Base-by-base conservation (phyloP, 2,113 vertebrate genomes). In the Paraplagusia blochii region DNA sequence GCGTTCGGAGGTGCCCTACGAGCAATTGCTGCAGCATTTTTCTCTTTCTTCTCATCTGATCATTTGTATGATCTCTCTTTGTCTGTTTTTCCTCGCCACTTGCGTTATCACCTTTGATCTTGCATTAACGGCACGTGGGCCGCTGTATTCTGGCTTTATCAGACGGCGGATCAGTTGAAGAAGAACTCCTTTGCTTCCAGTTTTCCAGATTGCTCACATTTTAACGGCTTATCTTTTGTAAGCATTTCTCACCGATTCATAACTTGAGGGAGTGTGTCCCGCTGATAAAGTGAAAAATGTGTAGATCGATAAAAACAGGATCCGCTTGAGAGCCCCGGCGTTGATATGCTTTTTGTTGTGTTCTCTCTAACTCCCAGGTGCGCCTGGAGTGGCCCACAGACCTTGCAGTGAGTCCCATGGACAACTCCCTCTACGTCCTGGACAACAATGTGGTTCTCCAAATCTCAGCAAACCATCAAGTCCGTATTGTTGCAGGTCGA, bases 331-430 rank as follows among this genome's bases (percentile, higher is more conserved):
- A 66, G 44, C 62, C 46, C 22, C 14, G 19, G 46, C 44, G 49
- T 55, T 76, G 40, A 72, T 69, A 51, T 69, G 22, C 22, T 29
- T 62, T 40, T 36, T 51, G 2, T 9, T 65, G 17, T 78, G 36
- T 64, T 33, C 55, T 44, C 49, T 43, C 43, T 29, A 29, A 29
- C 56, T 81, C 1, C 44, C 67, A 95, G 97, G 95, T 99, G 49
- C 97, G 95, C 64, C 87, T 99, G 1, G 97, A 99, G 70, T 99
- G 97, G 97, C 97, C 97, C 29, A 99, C 97, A 0, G 95, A 96
- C 81, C 89, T 99, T 67, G 92, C 96, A 0, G 92, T 98, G 74
- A 99, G 92, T 75, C 97, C 97, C 0, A 93, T 99, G 95, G 96
- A 99, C 71, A 99, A 99, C 69, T 99, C 97, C 0, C 91, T 99